These are phyloP conservation scores for Rousettus madagascariensis DNA, from an alignment of 2,797 vertebrate species.

Conservation along the genomic window DNA sequence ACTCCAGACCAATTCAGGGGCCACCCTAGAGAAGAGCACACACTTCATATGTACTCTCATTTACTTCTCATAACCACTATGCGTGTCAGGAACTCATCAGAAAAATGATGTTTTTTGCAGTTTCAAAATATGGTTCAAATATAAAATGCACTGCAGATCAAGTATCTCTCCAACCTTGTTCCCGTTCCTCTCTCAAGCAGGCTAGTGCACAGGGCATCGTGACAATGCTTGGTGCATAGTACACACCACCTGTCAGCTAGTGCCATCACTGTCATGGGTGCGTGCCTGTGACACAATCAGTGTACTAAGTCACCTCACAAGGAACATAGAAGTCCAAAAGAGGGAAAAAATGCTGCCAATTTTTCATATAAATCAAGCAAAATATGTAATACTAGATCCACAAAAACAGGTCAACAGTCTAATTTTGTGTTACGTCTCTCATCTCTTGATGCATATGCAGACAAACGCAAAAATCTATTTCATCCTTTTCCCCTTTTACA, in stretches of 20 bases:
- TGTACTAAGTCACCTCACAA: background rate
- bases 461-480: background rate
- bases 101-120: background rate
- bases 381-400: background rate
- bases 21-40: background rate
- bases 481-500: background rate
- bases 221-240: background rate
- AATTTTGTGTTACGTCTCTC: background rate
- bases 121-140: background rate
- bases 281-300: background rate
- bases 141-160: background rate
- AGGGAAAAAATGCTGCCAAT: background rate
- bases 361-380: background rate
- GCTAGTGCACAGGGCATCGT: no score
- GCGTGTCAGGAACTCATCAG: background rate
- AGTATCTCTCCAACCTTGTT: background rate
- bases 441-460: background rate
- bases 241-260: no score
- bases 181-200: background rate
- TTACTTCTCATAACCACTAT: background rate
- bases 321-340: background rate
- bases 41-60: background rate
- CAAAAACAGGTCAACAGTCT: background rate
- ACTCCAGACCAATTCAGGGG: background rate
- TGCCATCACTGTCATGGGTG: background rate